Conservation (phyloP, 2,113 vertebrate species). For the Dipodomys merriami region DNA sequence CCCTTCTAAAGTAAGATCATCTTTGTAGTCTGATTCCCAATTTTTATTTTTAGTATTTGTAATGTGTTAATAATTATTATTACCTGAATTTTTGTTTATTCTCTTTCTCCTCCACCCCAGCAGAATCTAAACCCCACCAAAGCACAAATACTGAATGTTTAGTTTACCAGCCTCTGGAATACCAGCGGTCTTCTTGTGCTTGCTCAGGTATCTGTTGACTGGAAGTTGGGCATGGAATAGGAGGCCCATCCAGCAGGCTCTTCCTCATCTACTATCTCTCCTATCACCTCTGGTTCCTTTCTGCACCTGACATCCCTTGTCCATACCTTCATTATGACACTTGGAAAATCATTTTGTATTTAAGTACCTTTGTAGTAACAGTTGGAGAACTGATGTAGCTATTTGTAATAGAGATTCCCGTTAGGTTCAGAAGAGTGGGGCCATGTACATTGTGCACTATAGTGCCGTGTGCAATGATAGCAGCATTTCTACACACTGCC, state of each 20-base stretch:
- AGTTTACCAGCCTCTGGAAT: neutral
- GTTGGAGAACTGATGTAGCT: neutral
- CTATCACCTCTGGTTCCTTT: neutral
- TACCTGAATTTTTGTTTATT: neutral
- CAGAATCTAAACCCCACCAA: neutral
- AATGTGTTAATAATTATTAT: neutral
- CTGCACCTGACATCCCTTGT: neutral
- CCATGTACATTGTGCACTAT: neutral
- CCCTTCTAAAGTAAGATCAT: neutral
- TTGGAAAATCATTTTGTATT: neutral
- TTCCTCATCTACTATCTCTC: too few species aligned
- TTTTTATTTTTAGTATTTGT: neutral
- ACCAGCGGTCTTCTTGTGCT: rapidly evolving
- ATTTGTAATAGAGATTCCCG: neutral
- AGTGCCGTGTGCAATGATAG: too few species aligned
- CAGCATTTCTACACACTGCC: too few species aligned
- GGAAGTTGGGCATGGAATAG: neutral
- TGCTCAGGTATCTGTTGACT: neutral
- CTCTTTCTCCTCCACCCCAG: neutral
- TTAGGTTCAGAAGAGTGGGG: neutral
- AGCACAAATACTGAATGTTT: neutral
- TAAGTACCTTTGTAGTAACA: too few species aligned
- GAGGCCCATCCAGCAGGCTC: neutral
- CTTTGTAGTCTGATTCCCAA: neutral
- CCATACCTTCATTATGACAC: neutral